Evolutionary conservation across 2,888 invertebrate species (phyloP).

Genomic region (Papilio protenor): DNA sequence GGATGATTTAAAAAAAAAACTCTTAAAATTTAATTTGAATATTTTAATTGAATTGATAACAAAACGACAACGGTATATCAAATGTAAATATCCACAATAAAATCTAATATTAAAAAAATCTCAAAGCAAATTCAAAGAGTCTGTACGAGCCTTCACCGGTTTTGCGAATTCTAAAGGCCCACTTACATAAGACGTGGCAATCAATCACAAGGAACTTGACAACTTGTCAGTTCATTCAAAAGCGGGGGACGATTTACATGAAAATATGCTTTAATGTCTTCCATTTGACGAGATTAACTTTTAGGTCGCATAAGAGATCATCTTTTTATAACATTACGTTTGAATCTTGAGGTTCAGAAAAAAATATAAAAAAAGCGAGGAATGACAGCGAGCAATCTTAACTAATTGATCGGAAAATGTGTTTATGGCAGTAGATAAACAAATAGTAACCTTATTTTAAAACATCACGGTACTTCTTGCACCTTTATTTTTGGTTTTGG

Average conservation of each 20-base stretch:
- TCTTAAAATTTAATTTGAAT: too few relatives aligned
- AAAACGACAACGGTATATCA: not conserved
- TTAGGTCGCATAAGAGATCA: conserved; percentile 37
- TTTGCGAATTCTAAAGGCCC: conserved; percentile 39
- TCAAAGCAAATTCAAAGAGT: conserved; percentile 27
- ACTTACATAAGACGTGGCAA: conserved; percentile 37
- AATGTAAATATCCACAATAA: not conserved
- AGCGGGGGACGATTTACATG: conserved; percentile 41
- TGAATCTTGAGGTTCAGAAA: conserved; percentile 4
- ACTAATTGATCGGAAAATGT: too few relatives aligned
- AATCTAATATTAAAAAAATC: not conserved
- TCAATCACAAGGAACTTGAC: conserved; percentile 43
- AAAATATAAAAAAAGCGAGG: not conserved
- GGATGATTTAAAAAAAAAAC: too few relatives aligned
- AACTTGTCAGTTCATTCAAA: conserved; percentile 43
- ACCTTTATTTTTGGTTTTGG: too few relatives aligned
- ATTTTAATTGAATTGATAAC: not conserved
- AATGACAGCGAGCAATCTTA: not conserved
- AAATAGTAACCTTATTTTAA: too few relatives aligned
- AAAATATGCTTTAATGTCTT: conserved; percentile 43
- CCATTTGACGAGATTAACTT: conserved; percentile 42
- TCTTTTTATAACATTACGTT: conserved; percentile 22
- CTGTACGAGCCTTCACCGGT: conserved; percentile 17
- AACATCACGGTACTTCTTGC: too few relatives aligned
- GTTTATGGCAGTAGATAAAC: too few relatives aligned